These are phyloP conservation scores for Diploptera punctata DNA, from an alignment of 2,888 invertebrate species.

Conservation along the genomic window DNA sequence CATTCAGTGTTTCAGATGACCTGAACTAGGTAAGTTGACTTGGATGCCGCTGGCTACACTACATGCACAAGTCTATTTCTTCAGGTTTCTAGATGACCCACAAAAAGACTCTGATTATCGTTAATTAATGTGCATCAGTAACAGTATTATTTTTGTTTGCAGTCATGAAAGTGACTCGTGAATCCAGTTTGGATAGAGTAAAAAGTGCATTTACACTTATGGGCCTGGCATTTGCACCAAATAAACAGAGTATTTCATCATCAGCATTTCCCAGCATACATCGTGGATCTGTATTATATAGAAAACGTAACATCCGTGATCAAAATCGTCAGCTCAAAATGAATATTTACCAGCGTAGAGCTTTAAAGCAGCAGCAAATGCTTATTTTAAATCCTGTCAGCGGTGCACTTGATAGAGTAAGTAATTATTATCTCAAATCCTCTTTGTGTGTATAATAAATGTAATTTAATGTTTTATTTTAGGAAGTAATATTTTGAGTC, in stretches of 20 bases:
- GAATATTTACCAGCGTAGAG: constrained; percentile 34
- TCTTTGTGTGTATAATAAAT: no score
- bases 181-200: constrained; percentile 61
- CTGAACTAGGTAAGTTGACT: no score
- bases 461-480: no score
- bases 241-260: constrained; percentile 42
- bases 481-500: no score
- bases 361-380: constrained; percentile 51
- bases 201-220: constrained; percentile 70
- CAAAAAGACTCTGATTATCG: no score
- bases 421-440: no score
- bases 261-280: constrained; percentile 39
- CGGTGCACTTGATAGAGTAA: constrained; percentile 12
- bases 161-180: constrained; percentile 63
- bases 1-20: no score
- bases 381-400: neutral
- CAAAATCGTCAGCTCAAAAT: constrained; percentile 64
- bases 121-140: no score
- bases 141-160: constrained; percentile 49
- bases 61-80: no score
- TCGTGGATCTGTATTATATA: constrained; percentile 66
- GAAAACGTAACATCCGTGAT: constrained; percentile 65
- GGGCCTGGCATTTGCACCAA: constrained; percentile 59
- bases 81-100: no score
- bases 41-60: no score